phyloP scores from a whole-genome alignment of 2,888 invertebrate species.

The Dynastes hyllus region DNA sequence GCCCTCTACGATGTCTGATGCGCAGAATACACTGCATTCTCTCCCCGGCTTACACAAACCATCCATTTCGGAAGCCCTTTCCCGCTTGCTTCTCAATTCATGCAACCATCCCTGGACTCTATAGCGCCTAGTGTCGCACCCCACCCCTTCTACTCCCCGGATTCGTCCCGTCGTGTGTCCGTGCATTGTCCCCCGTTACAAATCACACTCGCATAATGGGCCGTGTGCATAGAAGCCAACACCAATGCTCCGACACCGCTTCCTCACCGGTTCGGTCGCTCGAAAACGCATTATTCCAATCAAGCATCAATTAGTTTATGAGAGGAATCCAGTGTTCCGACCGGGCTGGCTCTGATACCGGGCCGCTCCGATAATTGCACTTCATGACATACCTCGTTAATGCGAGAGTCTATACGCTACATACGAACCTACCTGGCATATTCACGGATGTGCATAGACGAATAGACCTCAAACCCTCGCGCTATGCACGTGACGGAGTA shows the following conservation, averaged over 20 bases:
- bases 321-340: conserved; percentile 59
- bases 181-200: conserved; percentile 19
- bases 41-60: background rate
- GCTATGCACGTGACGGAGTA: background rate
- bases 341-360: conserved; percentile 44
- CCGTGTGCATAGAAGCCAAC: conserved; percentile 5
- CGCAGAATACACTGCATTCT: background rate
- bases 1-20: background rate
- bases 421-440: background rate
- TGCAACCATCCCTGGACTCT: background rate
- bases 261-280: conserved; percentile 17
- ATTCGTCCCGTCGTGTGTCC: background rate
- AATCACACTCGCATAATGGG: conserved; percentile 31
- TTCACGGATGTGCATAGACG: background rate
- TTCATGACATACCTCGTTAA: conserved; percentile 53
- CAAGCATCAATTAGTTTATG: conserved; percentile 61
- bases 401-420: conserved; percentile 5
- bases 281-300: conserved; percentile 58
- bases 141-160: too few relatives aligned
- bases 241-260: background rate
- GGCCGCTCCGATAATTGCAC: conserved; percentile 56
- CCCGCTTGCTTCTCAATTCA: background rate
- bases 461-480: background rate
- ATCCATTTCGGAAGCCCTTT: background rate
- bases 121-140: background rate